These are phyloP conservation scores for Drosophila sturtevanti DNA, from an alignment of 1,140 invertebrate species.

Conservation along the genomic window DNA sequence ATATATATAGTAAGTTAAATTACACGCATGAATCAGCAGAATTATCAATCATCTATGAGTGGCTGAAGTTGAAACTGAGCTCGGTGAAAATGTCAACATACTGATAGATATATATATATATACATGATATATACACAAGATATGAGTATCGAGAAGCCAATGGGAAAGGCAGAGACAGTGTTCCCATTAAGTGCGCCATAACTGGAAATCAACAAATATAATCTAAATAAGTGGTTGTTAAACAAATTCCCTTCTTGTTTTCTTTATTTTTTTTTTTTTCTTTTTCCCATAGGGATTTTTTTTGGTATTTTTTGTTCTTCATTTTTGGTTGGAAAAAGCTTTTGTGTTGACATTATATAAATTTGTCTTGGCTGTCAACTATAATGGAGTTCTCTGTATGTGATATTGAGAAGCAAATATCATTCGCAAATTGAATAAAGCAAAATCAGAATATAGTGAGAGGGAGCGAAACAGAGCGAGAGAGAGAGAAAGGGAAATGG, in stretches of 20 bases:
- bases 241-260: constrained; percentile 46
- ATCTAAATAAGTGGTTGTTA: constrained; percentile 80
- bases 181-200: constrained; percentile 72
- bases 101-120: constrained; percentile 3
- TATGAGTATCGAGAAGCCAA: constrained; percentile 20
- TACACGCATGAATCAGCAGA: constrained; percentile 76
- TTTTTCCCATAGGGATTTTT: constrained; percentile 4
- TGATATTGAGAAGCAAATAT: constrained; percentile 54
- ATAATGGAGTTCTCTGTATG: constrained; percentile 60
- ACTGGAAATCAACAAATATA: constrained; percentile 81
- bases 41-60: constrained; percentile 78
- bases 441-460: not conserved
- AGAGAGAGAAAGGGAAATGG: not conserved
- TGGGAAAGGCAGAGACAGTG: constrained; percentile 17
- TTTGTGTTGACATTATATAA: constrained; percentile 57
- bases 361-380: constrained; percentile 74
- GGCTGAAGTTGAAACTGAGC: constrained; percentile 39
- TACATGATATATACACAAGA: constrained; percentile 1
- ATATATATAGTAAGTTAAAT: constrained; percentile 51
- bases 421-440: constrained; percentile 51
- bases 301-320: not conserved
- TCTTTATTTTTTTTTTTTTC: constrained; percentile 30
- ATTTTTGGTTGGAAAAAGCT: not conserved
- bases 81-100: constrained; percentile 23
- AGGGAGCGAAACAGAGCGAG: too few relatives aligned